Evolutionary conservation across 2,888 invertebrate genomes (phyloP).

Genomic region (Philonicus albiceps): DNA sequence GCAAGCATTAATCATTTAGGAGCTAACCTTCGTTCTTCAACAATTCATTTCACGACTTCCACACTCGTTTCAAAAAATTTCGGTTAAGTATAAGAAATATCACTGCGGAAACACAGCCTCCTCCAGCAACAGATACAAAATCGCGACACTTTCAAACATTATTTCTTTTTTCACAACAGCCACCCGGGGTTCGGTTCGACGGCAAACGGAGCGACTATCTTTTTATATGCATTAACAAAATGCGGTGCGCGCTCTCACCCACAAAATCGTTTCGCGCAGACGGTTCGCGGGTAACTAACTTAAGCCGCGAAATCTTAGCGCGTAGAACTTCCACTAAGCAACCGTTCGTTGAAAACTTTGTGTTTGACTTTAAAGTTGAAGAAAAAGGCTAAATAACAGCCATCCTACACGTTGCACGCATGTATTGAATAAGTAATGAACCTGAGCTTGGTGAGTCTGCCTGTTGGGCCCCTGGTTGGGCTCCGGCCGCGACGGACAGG

Average conservation of each 20-base stretch:
- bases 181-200: background rate
- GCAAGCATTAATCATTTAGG: conserved; percentile 35
- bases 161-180: conserved; percentile 10
- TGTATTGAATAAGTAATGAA: conserved; percentile 39
- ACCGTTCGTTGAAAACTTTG: conserved; percentile 13
- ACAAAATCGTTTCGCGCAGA: conserved; percentile 42
- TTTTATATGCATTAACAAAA: background rate
- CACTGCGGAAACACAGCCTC: background rate
- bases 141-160: conserved; percentile 19
- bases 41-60: conserved; percentile 16
- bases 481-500: background rate
- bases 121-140: background rate
- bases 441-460: conserved; percentile 26
- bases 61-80: background rate
- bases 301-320: conserved; percentile 31
- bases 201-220: background rate
- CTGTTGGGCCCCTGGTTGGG: background rate
- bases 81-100: background rate
- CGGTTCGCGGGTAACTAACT: conserved; percentile 43
- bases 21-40: conserved; percentile 21
- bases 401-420: conserved; percentile 40
- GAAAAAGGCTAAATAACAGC: conserved; percentile 38
- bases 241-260: background rate
- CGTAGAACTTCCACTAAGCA: conserved; percentile 38
- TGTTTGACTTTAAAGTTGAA: conserved; percentile 18